phyloP scores from a whole-genome alignment of 2,888 invertebrate species.

The Xanthorhoe designata region DNA sequence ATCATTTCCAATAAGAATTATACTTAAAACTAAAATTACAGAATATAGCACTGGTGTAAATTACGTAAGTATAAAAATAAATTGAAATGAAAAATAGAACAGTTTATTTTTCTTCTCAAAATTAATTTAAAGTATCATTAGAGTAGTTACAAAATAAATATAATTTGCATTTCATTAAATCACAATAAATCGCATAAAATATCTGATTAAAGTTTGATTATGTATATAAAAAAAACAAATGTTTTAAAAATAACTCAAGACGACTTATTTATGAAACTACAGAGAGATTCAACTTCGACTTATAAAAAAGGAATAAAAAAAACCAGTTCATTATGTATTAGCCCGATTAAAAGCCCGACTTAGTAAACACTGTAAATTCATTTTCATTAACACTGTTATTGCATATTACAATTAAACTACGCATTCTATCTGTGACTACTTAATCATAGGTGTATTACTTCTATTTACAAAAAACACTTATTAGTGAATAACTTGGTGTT shows the following conservation, averaged over 20 bases:
- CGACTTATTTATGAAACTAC: too few species aligned
- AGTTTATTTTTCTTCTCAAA: conserved; percentile 34
- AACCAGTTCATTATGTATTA: too few species aligned
- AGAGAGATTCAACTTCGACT: too few species aligned
- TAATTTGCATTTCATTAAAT: conserved; percentile 38
- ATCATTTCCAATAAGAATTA: conserved; percentile 56
- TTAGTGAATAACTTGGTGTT: not conserved
- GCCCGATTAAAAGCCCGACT: too few species aligned
- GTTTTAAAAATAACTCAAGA: too few species aligned
- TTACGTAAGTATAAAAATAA: conserved; percentile 48
- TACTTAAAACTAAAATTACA: conserved; percentile 51
- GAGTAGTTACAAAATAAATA: conserved; percentile 25
- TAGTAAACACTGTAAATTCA: not conserved
- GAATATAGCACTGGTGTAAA: conserved; percentile 58
- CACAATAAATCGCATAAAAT: conserved; percentile 18
- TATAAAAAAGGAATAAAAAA: too few species aligned
- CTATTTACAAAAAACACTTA: conserved; percentile 3
- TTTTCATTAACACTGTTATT: not conserved
- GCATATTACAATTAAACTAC: not conserved
- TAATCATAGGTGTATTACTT: not conserved
- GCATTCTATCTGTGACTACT: not conserved
- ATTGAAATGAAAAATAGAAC: conserved; percentile 35
- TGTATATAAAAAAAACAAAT: not conserved
- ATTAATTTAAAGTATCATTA: conserved; percentile 5
- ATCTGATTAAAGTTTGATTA: not conserved